phyloP scores from a whole-genome alignment of 2,888 invertebrate species.

The Encarsia formosa region DNA sequence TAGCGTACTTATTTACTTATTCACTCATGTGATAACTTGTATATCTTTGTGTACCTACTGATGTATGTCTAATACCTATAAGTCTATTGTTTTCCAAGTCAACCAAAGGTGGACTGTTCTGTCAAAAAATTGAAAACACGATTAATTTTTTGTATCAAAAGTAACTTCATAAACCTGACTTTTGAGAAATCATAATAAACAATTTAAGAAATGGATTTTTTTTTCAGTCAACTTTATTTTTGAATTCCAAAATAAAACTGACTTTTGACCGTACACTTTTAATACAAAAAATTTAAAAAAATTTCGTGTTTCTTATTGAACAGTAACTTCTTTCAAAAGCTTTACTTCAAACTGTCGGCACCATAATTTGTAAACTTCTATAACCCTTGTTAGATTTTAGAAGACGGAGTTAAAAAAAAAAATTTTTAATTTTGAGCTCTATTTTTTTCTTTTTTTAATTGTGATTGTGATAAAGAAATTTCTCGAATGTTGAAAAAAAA shows the following conservation, averaged over 20 bases:
- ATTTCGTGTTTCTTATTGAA: too few species aligned
- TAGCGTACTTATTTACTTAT: conserved; percentile 38
- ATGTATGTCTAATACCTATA: conserved; percentile 30
- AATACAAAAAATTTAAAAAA: too few species aligned
- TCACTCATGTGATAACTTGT: conserved; percentile 50
- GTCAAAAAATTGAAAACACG: too few species aligned
- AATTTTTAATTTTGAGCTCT: background rate
- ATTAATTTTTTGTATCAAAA: conserved; percentile 24
- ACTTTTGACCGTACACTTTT: too few species aligned
- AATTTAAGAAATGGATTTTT: conserved; percentile 11
- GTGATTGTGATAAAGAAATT: background rate
- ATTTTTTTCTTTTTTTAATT: background rate
- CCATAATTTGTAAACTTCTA: background rate
- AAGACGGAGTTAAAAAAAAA: background rate
- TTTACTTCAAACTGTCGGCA: background rate
- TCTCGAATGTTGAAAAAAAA: background rate
- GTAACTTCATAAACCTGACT: conserved; percentile 26
- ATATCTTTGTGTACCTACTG: conserved; percentile 47
- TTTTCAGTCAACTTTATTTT: conserved; percentile 28
- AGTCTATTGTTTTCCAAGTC: conserved; percentile 22
- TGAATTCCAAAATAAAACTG: conserved; percentile 31
- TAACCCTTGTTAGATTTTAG: background rate
- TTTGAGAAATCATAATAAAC: conserved; percentile 8
- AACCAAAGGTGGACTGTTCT: too few species aligned
- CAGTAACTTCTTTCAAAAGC: conserved; percentile 18